Percentiles rank a stretch among this genome's conserved stretches.
phyloP scores from a whole-genome alignment of 2,888 invertebrate genomes.

The Drosophila multiciliata region DNA sequence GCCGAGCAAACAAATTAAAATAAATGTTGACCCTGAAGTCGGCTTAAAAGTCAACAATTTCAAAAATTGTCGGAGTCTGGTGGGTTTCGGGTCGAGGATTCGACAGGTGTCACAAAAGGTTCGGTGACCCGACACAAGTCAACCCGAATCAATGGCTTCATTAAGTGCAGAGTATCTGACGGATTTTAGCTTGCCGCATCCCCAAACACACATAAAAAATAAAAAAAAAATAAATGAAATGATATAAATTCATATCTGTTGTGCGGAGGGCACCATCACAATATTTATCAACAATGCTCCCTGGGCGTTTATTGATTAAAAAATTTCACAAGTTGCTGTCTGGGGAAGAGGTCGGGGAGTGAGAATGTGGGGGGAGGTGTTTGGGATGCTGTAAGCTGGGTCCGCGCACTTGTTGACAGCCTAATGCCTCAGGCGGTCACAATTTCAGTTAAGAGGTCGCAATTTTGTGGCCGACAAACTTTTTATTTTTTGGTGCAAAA shows the following conservation, averaged over 20 bases:
- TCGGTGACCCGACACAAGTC: slow-evolving; percentile 24
- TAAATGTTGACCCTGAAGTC: slow-evolving; percentile 58
- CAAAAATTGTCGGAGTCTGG: slow-evolving; percentile 40
- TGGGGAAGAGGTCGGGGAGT: not conserved
- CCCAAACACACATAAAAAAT: slow-evolving; percentile 10
- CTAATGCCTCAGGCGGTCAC: slow-evolving; percentile 46
- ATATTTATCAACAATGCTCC: slow-evolving; percentile 72
- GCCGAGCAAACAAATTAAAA: slow-evolving; percentile 69
- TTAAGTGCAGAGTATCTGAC: slow-evolving; percentile 38
- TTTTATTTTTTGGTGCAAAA: slow-evolving; percentile 25
- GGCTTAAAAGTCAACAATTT: slow-evolving; percentile 66
- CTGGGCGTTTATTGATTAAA: slow-evolving; percentile 73
- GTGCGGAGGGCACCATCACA: slow-evolving; percentile 39
- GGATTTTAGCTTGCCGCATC: not conserved
- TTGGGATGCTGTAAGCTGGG: not conserved
- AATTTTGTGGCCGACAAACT: slow-evolving; percentile 42
- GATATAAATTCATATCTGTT: slow-evolving; percentile 63
- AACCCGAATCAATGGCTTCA: slow-evolving; percentile 67
- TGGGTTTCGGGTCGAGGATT: slow-evolving; percentile 25
- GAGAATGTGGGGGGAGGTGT: not conserved
- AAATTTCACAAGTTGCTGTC: slow-evolving; percentile 45
- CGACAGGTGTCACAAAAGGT: slow-evolving; percentile 58
- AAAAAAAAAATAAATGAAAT: slow-evolving; percentile 24
- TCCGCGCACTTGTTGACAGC: slow-evolving; percentile 70
- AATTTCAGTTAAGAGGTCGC: slow-evolving; percentile 65